Evolutionary conservation across 2,888 invertebrate species (phyloP).

Genomic region (Pachydiplax longipennis): DNA sequence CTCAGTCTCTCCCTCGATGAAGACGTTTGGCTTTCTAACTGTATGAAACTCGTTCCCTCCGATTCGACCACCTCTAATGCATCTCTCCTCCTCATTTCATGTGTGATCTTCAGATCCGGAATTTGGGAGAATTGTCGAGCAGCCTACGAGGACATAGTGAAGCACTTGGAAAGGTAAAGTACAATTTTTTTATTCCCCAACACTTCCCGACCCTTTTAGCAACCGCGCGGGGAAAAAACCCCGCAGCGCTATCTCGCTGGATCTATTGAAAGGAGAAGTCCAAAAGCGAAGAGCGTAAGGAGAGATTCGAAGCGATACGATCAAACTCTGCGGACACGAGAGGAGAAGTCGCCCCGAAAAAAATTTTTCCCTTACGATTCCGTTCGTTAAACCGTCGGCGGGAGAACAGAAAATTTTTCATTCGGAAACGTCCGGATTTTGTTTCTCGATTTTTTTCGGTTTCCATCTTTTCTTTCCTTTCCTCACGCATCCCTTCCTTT

Average conservation of each 20-base stretch:
- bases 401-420: neutral
- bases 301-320: neutral
- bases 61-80: neutral
- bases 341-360: neutral
- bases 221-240: neutral
- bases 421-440: neutral
- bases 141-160: constrained; percentile 93
- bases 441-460: constrained; percentile 24
- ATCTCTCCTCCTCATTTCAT: neutral
- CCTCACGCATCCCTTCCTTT: constrained; percentile 22
- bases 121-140: constrained; percentile 96
- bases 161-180: constrained; percentile 91
- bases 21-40: too few relatives aligned
- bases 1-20: too few relatives aligned
- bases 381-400: neutral
- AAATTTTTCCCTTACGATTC: neutral
- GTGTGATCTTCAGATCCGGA: constrained; percentile 72
- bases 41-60: too few relatives aligned
- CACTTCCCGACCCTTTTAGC: neutral
- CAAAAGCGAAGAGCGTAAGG: neutral
- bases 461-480: neutral
- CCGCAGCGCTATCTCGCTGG: neutral
- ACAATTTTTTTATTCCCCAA: neutral
- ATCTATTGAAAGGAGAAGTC: neutral
- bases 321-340: neutral